These are phyloP conservation scores for Gopherus evgoodei DNA, from an alignment of 2,113 vertebrate species.

Conservation along the genomic window DNA sequence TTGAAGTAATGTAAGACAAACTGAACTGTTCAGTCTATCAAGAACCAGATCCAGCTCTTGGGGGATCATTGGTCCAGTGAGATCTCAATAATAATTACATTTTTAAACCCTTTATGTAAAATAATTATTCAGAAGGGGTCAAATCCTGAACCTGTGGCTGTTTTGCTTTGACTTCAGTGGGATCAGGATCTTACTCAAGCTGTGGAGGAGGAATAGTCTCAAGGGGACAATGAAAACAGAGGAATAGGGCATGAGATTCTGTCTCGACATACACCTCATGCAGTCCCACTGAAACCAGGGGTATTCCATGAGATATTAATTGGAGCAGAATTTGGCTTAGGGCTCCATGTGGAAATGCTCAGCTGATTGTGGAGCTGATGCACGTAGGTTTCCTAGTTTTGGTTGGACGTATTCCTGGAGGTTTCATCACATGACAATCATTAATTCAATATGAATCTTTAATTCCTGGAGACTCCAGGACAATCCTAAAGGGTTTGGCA, in stretches of 20 bases:
- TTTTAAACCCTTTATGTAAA: neutral
- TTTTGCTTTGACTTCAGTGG: neutral
- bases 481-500: no score
- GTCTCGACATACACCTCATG: neutral
- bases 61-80: neutral
- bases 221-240: accelerated
- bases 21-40: neutral
- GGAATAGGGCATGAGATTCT: neutral
- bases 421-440: no score
- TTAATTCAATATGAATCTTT: no score
- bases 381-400: neutral
- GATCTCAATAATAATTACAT: neutral
- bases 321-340: neutral
- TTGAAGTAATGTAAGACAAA: neutral
- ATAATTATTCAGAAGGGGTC: neutral
- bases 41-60: neutral
- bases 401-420: no score
- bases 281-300: accelerated
- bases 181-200: neutral
- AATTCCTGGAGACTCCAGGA: no score
- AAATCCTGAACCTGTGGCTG: neutral
- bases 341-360: neutral
- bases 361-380: neutral
- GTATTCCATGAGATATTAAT: neutral
- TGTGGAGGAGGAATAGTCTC: neutral